Evolutionary conservation across 2,888 invertebrate genomes (phyloP).

Genomic region (Netelia virgata): DNA sequence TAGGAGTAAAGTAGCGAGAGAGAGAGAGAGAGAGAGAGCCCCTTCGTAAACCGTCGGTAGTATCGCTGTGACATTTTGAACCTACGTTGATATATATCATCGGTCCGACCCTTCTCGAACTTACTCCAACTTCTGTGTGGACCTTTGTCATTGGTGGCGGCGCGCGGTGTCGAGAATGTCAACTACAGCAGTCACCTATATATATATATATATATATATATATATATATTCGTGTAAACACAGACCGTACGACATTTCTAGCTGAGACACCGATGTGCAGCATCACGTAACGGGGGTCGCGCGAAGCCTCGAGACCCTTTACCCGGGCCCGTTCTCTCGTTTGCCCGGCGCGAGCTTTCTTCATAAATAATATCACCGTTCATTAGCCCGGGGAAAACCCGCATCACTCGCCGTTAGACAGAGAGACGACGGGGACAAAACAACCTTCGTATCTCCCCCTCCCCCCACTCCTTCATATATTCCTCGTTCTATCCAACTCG

Average conservation of each 20-base stretch:
- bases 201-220: slow-evolving; percentile 3
- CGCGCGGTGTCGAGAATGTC: slow-evolving; percentile 55
- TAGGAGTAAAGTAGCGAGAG: slow-evolving; percentile 5
- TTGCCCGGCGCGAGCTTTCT: slow-evolving; percentile 46
- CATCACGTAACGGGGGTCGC: slow-evolving; percentile 35
- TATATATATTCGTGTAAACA: slow-evolving; percentile 1
- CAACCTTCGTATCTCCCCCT: slow-evolving; percentile 38
- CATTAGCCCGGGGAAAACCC: slow-evolving; percentile 63
- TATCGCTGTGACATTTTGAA: slow-evolving; percentile 36
- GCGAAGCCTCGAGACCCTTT: slow-evolving; percentile 37
- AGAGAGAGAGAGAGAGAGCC: not conserved
- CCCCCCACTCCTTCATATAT: not conserved
- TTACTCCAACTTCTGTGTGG: slow-evolving; percentile 3
- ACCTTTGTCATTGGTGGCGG: slow-evolving; percentile 59
- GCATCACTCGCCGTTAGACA: slow-evolving; percentile 58
- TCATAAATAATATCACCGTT: slow-evolving; percentile 70
- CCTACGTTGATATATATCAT: slow-evolving; percentile 40
- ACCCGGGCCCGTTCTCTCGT: slow-evolving; percentile 11
- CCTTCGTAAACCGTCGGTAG: not conserved
- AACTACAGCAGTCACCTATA: slow-evolving; percentile 44
- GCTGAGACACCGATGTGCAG: slow-evolving; percentile 29
- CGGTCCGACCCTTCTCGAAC: slow-evolving; percentile 52
- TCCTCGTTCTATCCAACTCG: slow-evolving; percentile 26
- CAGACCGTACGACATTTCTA: not conserved
- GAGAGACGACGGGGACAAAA: slow-evolving; percentile 58